phyloP scores from a whole-genome alignment of 1,140 invertebrate species.

The Patella vulgata region DNA sequence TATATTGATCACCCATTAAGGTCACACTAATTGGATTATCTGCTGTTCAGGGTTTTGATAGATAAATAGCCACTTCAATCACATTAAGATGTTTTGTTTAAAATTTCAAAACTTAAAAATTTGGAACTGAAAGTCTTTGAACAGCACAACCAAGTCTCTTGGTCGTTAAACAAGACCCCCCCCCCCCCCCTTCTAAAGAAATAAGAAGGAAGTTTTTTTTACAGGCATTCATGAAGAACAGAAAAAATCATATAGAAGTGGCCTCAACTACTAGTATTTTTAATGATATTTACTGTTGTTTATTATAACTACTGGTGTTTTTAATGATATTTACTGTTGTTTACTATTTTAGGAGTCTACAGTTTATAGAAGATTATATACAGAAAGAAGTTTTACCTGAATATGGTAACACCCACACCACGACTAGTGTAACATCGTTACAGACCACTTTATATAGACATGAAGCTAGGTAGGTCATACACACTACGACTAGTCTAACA shows the following conservation, averaged over 20 bases:
- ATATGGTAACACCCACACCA: conserved; percentile 87
- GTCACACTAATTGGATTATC: no score
- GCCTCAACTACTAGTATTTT: conserved; percentile 14
- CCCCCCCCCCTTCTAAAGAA: background rate
- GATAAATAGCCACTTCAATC: no score
- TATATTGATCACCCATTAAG: no score
- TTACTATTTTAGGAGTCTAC: conserved; percentile 81
- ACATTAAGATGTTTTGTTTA: no score
- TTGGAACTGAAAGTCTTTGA: no score
- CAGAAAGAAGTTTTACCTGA: conserved; percentile 82
- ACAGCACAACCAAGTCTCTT: no score
- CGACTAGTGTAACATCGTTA: conserved; percentile 83
- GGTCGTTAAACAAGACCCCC: no score
- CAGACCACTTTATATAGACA: conserved; percentile 89
- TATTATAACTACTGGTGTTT: conserved; percentile 69
- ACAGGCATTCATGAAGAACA: background rate
- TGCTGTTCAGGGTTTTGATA: no score
- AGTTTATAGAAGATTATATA: conserved; percentile 90
- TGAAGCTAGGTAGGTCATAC: conserved; percentile 63
- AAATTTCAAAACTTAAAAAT: no score
- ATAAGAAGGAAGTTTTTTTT: background rate
- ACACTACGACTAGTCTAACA: no score
- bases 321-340: conserved; percentile 83
- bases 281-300: conserved; percentile 83
- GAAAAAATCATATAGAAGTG: background rate